Evolutionary conservation across 1,140 invertebrate genomes (phyloP).

Genomic region (Drosophila dunni): DNA sequence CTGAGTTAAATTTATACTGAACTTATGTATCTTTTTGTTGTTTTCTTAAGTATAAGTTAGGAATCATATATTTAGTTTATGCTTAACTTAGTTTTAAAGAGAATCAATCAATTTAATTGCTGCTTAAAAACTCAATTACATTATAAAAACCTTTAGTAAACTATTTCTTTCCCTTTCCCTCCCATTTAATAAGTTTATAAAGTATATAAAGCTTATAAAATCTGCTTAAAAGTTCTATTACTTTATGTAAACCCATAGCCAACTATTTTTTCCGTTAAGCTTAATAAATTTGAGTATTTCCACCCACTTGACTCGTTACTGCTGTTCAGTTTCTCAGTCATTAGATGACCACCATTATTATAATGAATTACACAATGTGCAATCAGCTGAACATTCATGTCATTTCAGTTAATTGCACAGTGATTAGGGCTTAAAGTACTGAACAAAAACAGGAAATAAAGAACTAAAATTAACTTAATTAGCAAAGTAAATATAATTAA

Average conservation of each 20-base stretch:
- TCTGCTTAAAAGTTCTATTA: too few relatives aligned
- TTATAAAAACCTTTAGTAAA: too few relatives aligned
- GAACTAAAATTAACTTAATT: background rate
- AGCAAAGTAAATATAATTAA: background rate
- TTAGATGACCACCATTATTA: background rate
- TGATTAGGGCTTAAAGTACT: background rate
- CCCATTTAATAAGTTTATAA: too few relatives aligned
- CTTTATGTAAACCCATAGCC: too few relatives aligned
- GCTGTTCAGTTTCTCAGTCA: too few relatives aligned
- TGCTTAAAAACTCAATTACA: too few relatives aligned
- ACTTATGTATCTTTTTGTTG: background rate
- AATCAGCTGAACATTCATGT: background rate
- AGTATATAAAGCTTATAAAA: too few relatives aligned
- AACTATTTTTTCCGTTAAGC: too few relatives aligned
- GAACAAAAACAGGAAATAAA: background rate
- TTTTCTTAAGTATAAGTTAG: background rate
- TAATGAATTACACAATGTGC: background rate
- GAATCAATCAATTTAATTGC: background rate
- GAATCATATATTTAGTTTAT: background rate
- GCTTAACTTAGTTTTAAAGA: background rate
- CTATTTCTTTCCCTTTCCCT: too few relatives aligned
- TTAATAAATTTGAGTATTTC: too few relatives aligned
- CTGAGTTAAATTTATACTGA: too few relatives aligned
- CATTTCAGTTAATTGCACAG: slow-evolving; percentile 1
- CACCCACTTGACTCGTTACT: too few relatives aligned